Evolutionary conservation across 2,888 invertebrate genomes (phyloP), one percentile per base, ranked within the genome.

Genomic region (Macrophya annulata): DNA sequence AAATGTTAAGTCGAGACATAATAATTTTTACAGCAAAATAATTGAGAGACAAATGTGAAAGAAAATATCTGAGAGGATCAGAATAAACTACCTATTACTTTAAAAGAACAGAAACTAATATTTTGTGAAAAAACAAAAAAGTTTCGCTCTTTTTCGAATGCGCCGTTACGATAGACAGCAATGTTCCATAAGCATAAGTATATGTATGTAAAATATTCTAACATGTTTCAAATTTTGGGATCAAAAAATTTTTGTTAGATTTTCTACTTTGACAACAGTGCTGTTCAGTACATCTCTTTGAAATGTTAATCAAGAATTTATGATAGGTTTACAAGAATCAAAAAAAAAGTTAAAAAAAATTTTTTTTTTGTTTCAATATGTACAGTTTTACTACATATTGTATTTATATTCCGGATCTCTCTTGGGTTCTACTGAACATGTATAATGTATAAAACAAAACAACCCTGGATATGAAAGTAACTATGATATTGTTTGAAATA

Each of bases 371-470:
- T 43, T 40, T 31, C n/a, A 62, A 21, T 62, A 81, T 12, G 21
- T 43, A 81, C 40, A 81, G 21, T 62, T n/a, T 31, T 62, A 48
- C 45, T 68, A 83, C 68, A 37, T 71, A 48, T 83, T 51, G 21
- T 83, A 83, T 31, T 65, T 51, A 68, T 83, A 48, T 83, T 68
- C 68, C 62, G 65, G 31, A 43, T 48, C 68, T 68, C 83, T 83
- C 83, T 83, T 83, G 83, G 83, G 83, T 83, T 83, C 83, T 83
- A 83, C 83, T 83, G 83, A 83, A 48, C 71, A 68, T 48, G 31
- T 71, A 83, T 51, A 48, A 83, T 51, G 25, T 83, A 68, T 48
- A 71, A 17, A 83, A 31, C 9, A 37, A 68, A 48, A 83, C 48
- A 83, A 83, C 45, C 83, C 83, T 45, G 45, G 48, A 71, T 68